A percentile compares a stretch with the other conserved stretches of the same genome.
Evolutionary conservation across 1,140 invertebrate species (phyloP).

Genomic region (Scaptomyza pallida): DNA sequence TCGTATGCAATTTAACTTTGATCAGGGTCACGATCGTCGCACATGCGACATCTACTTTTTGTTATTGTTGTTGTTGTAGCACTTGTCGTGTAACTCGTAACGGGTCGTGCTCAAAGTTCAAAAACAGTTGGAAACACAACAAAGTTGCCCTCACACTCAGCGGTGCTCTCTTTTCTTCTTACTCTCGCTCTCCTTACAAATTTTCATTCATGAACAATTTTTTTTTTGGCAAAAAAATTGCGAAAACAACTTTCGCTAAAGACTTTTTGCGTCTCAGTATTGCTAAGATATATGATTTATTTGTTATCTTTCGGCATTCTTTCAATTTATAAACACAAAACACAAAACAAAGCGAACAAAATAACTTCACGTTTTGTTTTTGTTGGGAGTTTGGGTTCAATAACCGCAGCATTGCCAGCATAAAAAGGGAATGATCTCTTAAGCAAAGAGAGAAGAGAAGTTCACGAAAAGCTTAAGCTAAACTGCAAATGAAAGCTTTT

Average conservation of each 20-base stretch:
- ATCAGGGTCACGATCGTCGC: slow-evolving; percentile 43
- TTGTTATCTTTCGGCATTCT: slow-evolving; percentile 15
- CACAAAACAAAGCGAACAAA: too few relatives aligned
- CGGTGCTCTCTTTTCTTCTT: slow-evolving; percentile 13
- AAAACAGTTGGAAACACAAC: background rate
- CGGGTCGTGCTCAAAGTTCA: slow-evolving; percentile 38
- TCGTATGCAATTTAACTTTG: slow-evolving; percentile 44
- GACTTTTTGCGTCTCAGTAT: background rate
- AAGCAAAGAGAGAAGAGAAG: background rate
- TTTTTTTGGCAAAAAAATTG: slow-evolving; percentile 10
- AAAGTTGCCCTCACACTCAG: slow-evolving; percentile 9
- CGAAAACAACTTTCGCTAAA: slow-evolving; percentile 30
- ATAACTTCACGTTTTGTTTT: slow-evolving; percentile 28
- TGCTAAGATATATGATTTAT: slow-evolving; percentile 4
- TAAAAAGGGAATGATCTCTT: background rate
- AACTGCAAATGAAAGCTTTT: too few relatives aligned
- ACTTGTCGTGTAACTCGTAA: background rate
- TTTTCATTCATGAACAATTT: slow-evolving; percentile 58
- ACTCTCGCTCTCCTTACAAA: background rate
- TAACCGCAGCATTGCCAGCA: slow-evolving; percentile 25
- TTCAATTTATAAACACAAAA: slow-evolving; percentile 56
- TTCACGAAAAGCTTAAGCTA: too few relatives aligned
- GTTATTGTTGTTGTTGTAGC: too few relatives aligned
- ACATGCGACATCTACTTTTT: slow-evolving; percentile 6
- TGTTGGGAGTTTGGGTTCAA: slow-evolving; percentile 45